phyloP scores from a whole-genome alignment of 2,797 vertebrate species.

The Bucorvus abyssinicus region DNA sequence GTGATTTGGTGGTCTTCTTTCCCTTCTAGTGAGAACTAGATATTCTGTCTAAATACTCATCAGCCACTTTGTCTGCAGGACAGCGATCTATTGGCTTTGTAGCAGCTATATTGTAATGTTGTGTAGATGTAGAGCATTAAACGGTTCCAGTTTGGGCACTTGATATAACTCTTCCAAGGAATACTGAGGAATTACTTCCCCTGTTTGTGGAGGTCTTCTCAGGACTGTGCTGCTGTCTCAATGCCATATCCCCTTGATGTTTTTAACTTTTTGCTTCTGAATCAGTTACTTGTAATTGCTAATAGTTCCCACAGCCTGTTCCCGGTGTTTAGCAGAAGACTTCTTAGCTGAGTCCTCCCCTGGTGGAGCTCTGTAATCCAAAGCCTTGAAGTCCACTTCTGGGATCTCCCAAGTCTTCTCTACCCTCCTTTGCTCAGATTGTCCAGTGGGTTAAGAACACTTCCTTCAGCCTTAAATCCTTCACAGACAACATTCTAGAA shows the following conservation, averaged over 20 bases:
- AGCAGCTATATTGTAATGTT: neutral
- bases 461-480: neutral
- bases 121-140: neutral
- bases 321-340: neutral
- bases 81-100: neutral
- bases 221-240: neutral
- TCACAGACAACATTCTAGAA: neutral
- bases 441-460: neutral
- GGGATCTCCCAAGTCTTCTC: neutral
- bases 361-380: neutral
- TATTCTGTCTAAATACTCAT: neutral
- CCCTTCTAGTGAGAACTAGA: neutral
- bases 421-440: neutral
- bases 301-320: neutral
- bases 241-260: neutral
- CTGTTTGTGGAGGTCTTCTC: neutral
- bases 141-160: neutral
- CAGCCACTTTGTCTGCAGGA: neutral
- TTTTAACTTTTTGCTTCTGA: neutral
- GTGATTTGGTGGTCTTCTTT: neutral
- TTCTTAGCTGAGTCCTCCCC: neutral
- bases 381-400: neutral
- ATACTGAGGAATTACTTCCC: neutral
- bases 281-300: neutral
- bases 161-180: neutral